Base-by-base conservation (phyloP, 2,797 vertebrate genomes). In the Peromyscus aztecus region DNA sequence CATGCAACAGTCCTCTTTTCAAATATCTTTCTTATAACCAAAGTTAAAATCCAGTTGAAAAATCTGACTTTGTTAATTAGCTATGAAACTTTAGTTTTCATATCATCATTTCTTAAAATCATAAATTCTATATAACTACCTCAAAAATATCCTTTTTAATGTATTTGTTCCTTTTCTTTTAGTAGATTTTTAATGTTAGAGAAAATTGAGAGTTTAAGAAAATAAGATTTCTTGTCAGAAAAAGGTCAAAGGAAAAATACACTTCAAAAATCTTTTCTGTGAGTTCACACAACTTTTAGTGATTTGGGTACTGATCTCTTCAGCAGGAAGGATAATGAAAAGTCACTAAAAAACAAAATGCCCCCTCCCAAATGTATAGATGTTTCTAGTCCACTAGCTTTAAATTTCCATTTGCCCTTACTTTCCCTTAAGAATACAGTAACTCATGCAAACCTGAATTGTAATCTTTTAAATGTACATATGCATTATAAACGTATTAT, bases 381-480 rank as follows among this genome's bases (percentile, higher is more conserved):
- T 71, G 52, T 31, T 78, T 94, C 34, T 91, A 83, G 40, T 27
- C 24, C 52, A 63, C 29, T 16, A 71, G 12, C 0, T 65, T 63
- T 69, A 84, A 73, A 97, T 93, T 95, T 94, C 46, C 80, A 92
- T 94, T 95, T 77, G 7, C 31, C 57, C 21, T 80, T 81, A 94
- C 11, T 96, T 95, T 91, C 31, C 40, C 31, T 6, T 40, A 89
- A 92, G 73, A 96, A 89, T 94, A 63, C 40, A 87, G 9, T 73
- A 95, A 91, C 69, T 97, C 78, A 71, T 84, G 21, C 61, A 97
- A 88, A 80, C 69, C 91, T 88, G 87, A 98, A 98, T 97, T 96
- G 97, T 43, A 97, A 97, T 97, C 89, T 94, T 97, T 73, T 91
- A 97, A 97, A 97, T 96, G 95, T 93, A 91, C 37, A 89, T 75